Conservation (phyloP, 2,113 vertebrate genomes). For the Chaetops frenatus region DNA sequence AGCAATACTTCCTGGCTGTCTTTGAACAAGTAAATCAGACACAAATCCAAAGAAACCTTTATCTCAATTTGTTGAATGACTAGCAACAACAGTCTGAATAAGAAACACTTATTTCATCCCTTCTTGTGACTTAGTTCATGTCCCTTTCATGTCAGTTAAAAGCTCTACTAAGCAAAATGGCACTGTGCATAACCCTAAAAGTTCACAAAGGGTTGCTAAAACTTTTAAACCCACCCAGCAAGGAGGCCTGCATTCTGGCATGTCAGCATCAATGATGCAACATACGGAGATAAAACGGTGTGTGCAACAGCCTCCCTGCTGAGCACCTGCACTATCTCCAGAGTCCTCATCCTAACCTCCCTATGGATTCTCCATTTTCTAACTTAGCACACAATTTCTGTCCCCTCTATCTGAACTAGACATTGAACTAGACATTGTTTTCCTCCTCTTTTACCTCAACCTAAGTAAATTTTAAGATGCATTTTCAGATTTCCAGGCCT, state of each 20-base stretch:
- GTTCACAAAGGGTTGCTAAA: background rate
- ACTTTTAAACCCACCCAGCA: background rate
- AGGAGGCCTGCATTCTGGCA: background rate
- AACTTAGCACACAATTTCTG: background rate
- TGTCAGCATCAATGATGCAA: background rate
- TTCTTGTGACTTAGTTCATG: background rate
- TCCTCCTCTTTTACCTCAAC: background rate
- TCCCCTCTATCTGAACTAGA: background rate
- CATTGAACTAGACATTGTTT: background rate
- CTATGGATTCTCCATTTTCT: background rate
- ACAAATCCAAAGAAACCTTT: background rate
- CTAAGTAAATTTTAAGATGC: background rate
- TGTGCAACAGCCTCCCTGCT: background rate
- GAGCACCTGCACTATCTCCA: background rate
- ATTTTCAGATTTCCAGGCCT: background rate
- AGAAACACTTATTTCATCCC: background rate
- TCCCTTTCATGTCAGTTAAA: background rate
- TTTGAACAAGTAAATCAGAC: background rate
- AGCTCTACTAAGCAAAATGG: background rate
- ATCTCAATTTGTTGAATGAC: background rate
- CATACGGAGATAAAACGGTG: background rate
- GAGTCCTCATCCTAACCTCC: fast-evolving
- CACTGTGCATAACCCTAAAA: background rate
- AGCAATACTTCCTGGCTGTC: background rate
- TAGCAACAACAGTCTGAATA: background rate